Percentiles rank a stretch among this genome's conserved stretches.
phyloP scores from a whole-genome alignment of 2,888 invertebrate genomes.

The Leucozona laternaria region DNA sequence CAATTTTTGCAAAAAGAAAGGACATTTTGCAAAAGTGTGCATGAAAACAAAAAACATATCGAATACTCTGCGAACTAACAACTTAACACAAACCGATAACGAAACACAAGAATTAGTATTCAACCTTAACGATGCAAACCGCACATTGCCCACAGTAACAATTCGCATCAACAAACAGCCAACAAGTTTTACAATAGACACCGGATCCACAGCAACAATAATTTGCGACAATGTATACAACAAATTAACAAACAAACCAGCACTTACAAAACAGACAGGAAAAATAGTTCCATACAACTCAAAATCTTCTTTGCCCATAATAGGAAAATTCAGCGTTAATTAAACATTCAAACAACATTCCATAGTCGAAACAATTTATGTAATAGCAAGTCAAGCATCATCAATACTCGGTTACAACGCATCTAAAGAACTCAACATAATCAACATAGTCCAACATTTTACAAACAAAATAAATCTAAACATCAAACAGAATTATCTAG shows the following conservation, averaged over 20 bases:
- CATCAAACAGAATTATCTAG: too few relatives aligned
- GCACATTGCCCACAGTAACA: neutral
- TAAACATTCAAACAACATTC: constrained; percentile 5
- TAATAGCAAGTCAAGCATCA: neutral
- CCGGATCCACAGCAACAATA: neutral
- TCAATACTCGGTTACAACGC: neutral
- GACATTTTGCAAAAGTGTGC: too few relatives aligned
- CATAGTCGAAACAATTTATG: neutral
- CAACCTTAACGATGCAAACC: too few relatives aligned
- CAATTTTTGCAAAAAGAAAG: too few relatives aligned
- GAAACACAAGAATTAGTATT: too few relatives aligned
- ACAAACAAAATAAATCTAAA: neutral
- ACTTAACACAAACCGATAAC: too few relatives aligned
- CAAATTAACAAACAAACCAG: neutral
- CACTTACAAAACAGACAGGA: neutral
- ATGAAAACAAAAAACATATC: too few relatives aligned
- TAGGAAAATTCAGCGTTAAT: neutral
- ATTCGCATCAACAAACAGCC: neutral
- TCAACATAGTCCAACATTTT: neutral
- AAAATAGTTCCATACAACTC: neutral
- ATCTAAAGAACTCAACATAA: neutral
- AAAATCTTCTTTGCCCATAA: neutral
- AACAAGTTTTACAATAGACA: constrained; percentile 11
- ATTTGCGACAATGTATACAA: neutral
- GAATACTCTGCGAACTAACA: too few relatives aligned